These are phyloP conservation scores for Pituophis catenifer DNA, from an alignment of 2,113 vertebrate species.

Conservation along the genomic window DNA sequence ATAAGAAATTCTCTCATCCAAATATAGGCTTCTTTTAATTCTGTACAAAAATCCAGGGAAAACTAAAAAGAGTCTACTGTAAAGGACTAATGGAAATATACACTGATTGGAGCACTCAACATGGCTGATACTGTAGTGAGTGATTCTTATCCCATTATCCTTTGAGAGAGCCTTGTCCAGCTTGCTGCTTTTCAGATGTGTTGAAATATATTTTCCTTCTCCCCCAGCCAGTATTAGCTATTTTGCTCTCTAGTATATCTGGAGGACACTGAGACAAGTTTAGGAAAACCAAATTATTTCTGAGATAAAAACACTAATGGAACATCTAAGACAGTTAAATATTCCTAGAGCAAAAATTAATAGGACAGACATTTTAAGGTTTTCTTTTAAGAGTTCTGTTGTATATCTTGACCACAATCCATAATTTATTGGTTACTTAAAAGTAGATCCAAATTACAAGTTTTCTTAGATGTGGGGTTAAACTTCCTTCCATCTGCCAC, in stretches of 20 bases:
- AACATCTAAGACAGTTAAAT: background rate
- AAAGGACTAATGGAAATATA: background rate
- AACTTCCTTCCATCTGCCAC: slow-evolving; percentile 15
- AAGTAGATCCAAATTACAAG: slow-evolving; percentile 32
- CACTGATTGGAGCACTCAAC: background rate
- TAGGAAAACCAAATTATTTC: background rate
- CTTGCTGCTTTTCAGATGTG: background rate
- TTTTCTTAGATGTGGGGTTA: slow-evolving; percentile 33
- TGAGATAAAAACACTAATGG: background rate
- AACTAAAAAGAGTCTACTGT: background rate
- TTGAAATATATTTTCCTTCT: background rate
- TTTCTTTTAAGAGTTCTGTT: background rate
- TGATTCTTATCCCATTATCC: background rate
- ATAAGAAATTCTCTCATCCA: background rate
- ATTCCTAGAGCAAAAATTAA: background rate
- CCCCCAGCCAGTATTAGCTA: background rate
- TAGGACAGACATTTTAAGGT: background rate
- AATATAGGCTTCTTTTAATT: background rate
- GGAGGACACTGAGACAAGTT: background rate
- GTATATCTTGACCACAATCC: slow-evolving; percentile 10
- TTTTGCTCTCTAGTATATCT: background rate
- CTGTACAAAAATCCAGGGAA: background rate
- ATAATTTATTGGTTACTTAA: slow-evolving; percentile 5
- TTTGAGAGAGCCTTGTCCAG: background rate
- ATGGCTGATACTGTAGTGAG: background rate